Conservation (phyloP, 2,797 vertebrate species). For the Melanotaenia pygmaea region DNA sequence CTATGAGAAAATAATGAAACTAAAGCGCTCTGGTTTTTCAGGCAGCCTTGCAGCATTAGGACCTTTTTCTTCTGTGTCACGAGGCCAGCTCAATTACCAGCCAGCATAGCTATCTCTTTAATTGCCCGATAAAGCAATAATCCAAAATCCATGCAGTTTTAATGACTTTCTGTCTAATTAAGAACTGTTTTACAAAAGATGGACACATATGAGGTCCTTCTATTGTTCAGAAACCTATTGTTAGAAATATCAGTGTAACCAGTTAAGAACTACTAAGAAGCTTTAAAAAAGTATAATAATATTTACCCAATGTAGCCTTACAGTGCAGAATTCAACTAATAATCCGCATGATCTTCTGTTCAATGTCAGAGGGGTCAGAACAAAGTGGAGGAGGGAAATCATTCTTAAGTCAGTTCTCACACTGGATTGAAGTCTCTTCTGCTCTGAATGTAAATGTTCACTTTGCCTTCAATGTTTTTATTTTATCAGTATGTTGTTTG, state of each 20-base stretch:
- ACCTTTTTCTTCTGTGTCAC: slow-evolving; percentile 48
- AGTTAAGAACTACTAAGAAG: slow-evolving; percentile 42
- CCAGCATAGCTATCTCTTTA: slow-evolving; percentile 73
- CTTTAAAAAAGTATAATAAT: slow-evolving; percentile 55
- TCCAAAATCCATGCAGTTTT: slow-evolving; percentile 81
- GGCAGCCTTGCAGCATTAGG: slow-evolving; percentile 50
- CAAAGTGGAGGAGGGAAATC: slow-evolving; percentile 56
- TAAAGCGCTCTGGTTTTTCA: slow-evolving; percentile 45
- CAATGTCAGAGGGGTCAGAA: slow-evolving; percentile 66
- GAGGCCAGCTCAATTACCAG: slow-evolving; percentile 80
- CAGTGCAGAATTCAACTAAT: slow-evolving; percentile 40
- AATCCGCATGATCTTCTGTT: slow-evolving; percentile 48
- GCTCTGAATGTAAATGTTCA: slow-evolving; percentile 11
- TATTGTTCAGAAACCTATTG: slow-evolving; percentile 73
- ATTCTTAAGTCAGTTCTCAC: slow-evolving; percentile 64
- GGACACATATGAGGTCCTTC: slow-evolving; percentile 52
- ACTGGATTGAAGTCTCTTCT: slow-evolving; percentile 46
- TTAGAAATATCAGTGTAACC: slow-evolving; percentile 58
- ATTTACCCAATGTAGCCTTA: slow-evolving; percentile 28
- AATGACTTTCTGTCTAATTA: slow-evolving; percentile 86
- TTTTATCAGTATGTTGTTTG: neutral
- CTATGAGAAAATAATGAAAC: slow-evolving; percentile 62
- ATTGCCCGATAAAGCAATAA: slow-evolving; percentile 82
- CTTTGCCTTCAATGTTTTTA: slow-evolving; percentile 10
- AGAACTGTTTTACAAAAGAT: slow-evolving; percentile 68